Percentiles rank a stretch among this genome's conserved stretches.
Evolutionary conservation across 2,888 invertebrate species (phyloP).

Genomic region (Tetragonisca angustula): DNA sequence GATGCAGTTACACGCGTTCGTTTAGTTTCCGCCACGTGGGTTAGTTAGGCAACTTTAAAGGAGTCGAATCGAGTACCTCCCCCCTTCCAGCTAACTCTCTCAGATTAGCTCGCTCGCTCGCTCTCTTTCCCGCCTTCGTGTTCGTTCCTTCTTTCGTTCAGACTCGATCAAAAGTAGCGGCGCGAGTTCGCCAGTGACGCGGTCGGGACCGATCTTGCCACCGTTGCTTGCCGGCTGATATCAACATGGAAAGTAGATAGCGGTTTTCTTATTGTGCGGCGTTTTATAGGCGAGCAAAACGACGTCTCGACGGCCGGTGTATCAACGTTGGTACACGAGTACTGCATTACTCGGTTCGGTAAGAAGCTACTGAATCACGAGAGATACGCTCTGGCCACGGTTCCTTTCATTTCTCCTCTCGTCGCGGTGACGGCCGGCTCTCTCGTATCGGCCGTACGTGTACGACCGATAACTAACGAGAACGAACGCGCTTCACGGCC

Average conservation of each 20-base stretch:
- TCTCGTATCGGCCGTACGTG: constrained; percentile 67
- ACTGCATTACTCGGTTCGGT: constrained; percentile 78
- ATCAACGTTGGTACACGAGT: constrained; percentile 75
- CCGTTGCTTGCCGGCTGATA: constrained; percentile 54
- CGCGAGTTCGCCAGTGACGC: constrained; percentile 49
- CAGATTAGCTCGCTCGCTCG: too few species aligned
- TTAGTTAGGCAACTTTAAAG: constrained; percentile 51
- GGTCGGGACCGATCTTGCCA: constrained; percentile 60
- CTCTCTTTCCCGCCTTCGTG: background rate
- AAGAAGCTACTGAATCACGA: constrained; percentile 78
- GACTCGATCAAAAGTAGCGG: constrained; percentile 62
- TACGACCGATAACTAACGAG: constrained; percentile 74
- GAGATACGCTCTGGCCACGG: constrained; percentile 68
- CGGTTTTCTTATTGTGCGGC: constrained; percentile 73
- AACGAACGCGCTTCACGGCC: constrained; percentile 70
- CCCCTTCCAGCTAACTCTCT: background rate
- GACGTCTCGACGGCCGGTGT: constrained; percentile 48
- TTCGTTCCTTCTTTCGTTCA: background rate
- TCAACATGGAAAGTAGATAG: constrained; percentile 68
- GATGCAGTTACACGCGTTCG: constrained; percentile 56
- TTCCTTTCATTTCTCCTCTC: constrained; percentile 63
- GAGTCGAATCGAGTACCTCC: constrained; percentile 14
- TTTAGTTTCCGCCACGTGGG: constrained; percentile 49
- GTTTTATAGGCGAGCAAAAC: constrained; percentile 63
- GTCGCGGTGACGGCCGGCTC: constrained; percentile 63